Base-by-base conservation (phyloP, 2,113 vertebrate species). In the Gallinago media region DNA sequence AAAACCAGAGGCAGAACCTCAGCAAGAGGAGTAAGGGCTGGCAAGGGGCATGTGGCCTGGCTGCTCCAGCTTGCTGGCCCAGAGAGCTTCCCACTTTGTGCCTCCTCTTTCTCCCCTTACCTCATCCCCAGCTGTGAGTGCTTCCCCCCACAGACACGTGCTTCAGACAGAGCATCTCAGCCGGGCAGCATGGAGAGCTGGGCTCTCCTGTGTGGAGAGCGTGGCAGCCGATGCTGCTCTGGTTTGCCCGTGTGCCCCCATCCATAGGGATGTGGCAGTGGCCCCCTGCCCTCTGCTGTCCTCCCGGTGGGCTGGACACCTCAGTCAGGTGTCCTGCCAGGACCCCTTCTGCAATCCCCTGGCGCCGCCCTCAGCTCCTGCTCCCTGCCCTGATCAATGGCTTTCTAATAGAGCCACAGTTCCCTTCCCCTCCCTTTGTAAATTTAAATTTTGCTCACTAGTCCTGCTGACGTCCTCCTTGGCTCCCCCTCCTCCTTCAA, bases 401-500 rank as follows among this genome's bases (percentile, higher is more conserved):
- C 40, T 94, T 82, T 86, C 59, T 65, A 32, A 70, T 14, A 63
- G 73, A 88, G 74, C 66, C 76, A 81, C 82, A 2, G 2, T 76
- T 84, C 47, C 62, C 68, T 63, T 74, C 73, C 44, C 83, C 93
- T 94, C 73, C 89, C 94, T 86, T 52, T 42, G 55, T 59, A 82
- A 63, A 95, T 95, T 96, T 85, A 90, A 95, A 94, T 95, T 66
- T 63, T 89, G 76, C 88, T 90, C 66, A 38, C 88, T 38, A 44
- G 62, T 75, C 52, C 61, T 91, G 94, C 86, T 97, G 97, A 96
- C 95, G 94, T 97, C 50, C 90, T 88, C 75, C 77, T 90, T 84
- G 88, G 62, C 88, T 94, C 85, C 88, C 96, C 86, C 76, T 47
- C 65, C 59, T 7, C 61, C 40, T 94, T 87, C 49, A 71, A 85